Base-by-base conservation (phyloP, 1,140 invertebrate species). In the Leptinotarsa texana region DNA sequence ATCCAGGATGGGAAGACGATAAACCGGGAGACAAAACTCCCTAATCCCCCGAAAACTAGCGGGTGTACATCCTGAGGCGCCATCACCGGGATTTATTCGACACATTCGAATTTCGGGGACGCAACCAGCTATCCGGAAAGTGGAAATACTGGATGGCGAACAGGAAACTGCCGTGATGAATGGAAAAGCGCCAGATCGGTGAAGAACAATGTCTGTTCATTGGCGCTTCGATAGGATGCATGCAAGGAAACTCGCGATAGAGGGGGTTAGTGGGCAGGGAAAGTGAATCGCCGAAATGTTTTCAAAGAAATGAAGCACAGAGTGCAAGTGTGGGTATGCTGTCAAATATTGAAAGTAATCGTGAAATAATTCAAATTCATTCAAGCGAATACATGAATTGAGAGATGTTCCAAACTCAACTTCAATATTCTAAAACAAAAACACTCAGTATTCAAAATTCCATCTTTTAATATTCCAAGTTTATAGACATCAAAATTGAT, bases 41-140 rank as follows among this genome's bases (percentile, higher is more conserved):
- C 51, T 17, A 2, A 15, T 15, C n/a, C 51, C 51, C 51, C 51
- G 13, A 57, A 57, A 15, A 57, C 51, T 57, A 57, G 51, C 51
- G 51, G 51, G 51, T 57, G 51, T 57, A 57, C 51, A 57, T 57
- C 51, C 51, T 18, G 51, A 57, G 17, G 51, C 51, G 51, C 51
- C 51, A 57, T 57, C 51, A 57, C 51, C 51, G 6, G 17, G 51
- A 57, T 57, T 57, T 57, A 57, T 57, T 15, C 51, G 15, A 57
- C 51, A 57, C 51, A 57, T 57, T 57, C n/a, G 51, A 3, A 18
- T 17, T 17, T 17, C 51, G 51, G 17, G 51, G 2, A 13, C 51
- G 51, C 51, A 13, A 57, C 15, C 51, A 15, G 51, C 51, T 57
- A 57, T 15, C 51, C 51, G 51, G 51, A 15, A n/a, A 57, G 15